Conservation (phyloP, 2,888 invertebrate species). For the Apamea anceps region DNA sequence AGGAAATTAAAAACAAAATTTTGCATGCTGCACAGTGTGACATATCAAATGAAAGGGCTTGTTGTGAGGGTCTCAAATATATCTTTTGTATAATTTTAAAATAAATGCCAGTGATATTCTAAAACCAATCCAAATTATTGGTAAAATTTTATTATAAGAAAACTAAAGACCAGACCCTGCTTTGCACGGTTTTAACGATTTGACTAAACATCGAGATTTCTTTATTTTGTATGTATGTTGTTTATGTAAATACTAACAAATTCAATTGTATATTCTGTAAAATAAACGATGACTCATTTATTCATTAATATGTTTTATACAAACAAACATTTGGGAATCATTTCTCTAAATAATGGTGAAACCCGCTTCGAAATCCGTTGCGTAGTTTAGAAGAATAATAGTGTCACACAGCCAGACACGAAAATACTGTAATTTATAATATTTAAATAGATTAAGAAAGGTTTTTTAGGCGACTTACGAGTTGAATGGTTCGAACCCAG, state of each 20-base stretch:
- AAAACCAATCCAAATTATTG: not conserved
- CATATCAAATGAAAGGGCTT: too few species aligned
- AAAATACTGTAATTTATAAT: too few species aligned
- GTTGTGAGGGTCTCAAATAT: too few species aligned
- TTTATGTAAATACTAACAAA: too few species aligned
- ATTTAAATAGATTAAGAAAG: too few species aligned
- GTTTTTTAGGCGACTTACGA: too few species aligned
- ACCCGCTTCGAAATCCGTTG: not conserved
- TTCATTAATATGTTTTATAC: not conserved
- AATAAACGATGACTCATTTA: too few species aligned
- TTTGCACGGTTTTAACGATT: not conserved
- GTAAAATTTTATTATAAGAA: not conserved
- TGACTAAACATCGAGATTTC: not conserved
- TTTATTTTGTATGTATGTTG: not conserved
- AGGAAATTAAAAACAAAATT: too few species aligned
- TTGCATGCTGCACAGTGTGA: too few species aligned
- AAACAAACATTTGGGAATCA: not conserved
- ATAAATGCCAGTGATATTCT: not conserved
- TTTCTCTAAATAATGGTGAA: not conserved
- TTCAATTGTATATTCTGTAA: too few species aligned
- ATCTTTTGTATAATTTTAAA: not conserved
- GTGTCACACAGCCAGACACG: not conserved
- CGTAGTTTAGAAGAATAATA: too few species aligned
- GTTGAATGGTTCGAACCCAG: too few species aligned
- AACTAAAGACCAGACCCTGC: not conserved